These are phyloP conservation scores for Acanthacorydalis orientalis DNA, from an alignment of 2,888 invertebrate species.

Conservation along the genomic window DNA sequence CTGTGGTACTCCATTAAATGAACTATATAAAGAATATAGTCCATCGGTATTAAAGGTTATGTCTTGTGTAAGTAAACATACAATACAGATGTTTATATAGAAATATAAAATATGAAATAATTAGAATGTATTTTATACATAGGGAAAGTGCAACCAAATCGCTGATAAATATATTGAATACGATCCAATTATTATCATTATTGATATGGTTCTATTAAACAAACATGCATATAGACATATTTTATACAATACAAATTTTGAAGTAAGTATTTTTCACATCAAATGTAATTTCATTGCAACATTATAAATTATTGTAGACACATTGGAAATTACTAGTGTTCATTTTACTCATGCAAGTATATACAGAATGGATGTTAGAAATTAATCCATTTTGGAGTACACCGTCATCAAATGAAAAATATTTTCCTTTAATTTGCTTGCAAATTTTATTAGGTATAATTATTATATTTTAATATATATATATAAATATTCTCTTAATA, in stretches of 20 bases:
- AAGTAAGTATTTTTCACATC: conserved; percentile 32
- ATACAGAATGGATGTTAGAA: conserved; percentile 43
- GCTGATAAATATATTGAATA: conserved; percentile 88
- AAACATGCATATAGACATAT: conserved; percentile 73
- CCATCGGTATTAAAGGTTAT: conserved; percentile 53
- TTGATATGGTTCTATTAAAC: conserved; percentile 69
- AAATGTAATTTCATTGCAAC: not conserved
- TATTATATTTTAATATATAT: too few species aligned
- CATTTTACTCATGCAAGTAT: conserved; percentile 64
- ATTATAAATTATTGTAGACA: conserved; percentile 27
- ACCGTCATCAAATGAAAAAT: too few species aligned
- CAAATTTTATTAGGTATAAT: too few species aligned
- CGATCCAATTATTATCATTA: conserved; percentile 71
- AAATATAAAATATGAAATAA: not conserved
- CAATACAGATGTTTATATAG: not conserved
- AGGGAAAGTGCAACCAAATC: conserved; percentile 57
- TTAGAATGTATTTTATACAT: conserved; percentile 17
- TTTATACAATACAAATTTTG: conserved; percentile 61
- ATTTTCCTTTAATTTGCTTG: too few species aligned
- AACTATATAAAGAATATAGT: conserved; percentile 51
- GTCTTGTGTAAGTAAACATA: conserved; percentile 46
- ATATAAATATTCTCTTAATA: too few species aligned
- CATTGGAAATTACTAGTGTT: conserved; percentile 69
- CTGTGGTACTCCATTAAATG: conserved; percentile 43
- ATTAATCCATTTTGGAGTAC: conserved; percentile 4